Evolutionary conservation across 2,888 invertebrate species (phyloP).

Genomic region (Idaea dimidiata): DNA sequence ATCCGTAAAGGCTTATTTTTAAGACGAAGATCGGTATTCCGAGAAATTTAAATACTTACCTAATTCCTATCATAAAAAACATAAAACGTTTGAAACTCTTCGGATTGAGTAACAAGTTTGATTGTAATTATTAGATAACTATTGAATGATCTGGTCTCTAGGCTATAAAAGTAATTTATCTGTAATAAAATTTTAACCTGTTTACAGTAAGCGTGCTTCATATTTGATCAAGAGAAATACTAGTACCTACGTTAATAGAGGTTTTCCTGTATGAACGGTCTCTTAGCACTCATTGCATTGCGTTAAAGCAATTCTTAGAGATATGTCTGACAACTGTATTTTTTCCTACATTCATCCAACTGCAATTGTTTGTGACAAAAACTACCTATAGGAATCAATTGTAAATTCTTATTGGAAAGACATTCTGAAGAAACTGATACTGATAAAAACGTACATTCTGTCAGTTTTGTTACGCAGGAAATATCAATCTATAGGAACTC

Average conservation of each 20-base stretch:
- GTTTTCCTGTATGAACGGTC: constrained; percentile 40
- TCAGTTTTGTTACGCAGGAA: not conserved
- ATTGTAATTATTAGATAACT: not conserved
- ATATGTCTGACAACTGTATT: constrained; percentile 44
- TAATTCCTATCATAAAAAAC: not conserved
- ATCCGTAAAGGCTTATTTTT: not conserved
- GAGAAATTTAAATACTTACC: not conserved
- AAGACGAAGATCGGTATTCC: not conserved
- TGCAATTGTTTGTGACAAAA: constrained; percentile 16
- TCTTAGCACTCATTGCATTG: constrained; percentile 39
- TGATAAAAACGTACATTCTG: not conserved
- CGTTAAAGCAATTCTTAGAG: constrained; percentile 48
- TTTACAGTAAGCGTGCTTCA: constrained; percentile 10
- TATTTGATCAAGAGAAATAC: constrained; percentile 15
- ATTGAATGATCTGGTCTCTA: not conserved
- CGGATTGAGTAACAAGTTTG: constrained; percentile 4
- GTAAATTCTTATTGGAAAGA: constrained; percentile 12
- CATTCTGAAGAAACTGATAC: constrained; percentile 12
- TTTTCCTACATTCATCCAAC: constrained; percentile 30
- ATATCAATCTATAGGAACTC: not conserved
- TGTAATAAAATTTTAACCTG: constrained; percentile 4
- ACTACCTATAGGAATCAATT: constrained; percentile 23
- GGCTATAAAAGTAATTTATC: constrained; percentile 1
- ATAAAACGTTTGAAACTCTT: not conserved
- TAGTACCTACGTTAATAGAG: constrained; percentile 16